Conservation (phyloP, 2,797 vertebrate genomes). For the Catostomus latipinnis region DNA sequence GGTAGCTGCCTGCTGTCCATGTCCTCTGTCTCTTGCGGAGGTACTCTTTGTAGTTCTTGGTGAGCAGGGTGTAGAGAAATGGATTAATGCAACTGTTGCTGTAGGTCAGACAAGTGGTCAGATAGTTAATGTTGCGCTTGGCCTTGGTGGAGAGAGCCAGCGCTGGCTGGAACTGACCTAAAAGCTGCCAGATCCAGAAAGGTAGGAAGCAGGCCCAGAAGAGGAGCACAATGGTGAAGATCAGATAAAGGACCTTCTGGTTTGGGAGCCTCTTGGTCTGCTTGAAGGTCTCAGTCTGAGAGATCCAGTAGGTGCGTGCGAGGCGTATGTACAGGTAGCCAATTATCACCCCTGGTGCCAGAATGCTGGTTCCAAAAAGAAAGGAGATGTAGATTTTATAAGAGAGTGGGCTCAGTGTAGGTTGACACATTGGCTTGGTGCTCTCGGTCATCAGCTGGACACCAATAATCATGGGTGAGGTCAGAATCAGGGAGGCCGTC, state of each 20-base stretch:
- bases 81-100: constrained; percentile 96
- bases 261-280: constrained; percentile 89
- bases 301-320: constrained; percentile 89
- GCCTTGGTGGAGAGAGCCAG: constrained; percentile 81
- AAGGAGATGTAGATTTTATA: constrained; percentile 88
- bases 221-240: constrained; percentile 91
- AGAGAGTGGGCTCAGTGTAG: constrained; percentile 82
- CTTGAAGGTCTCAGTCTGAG: constrained; percentile 89
- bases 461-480: constrained; percentile 89
- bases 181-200: constrained; percentile 96
- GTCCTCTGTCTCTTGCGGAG: constrained; percentile 84
- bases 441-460: constrained; percentile 83
- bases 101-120: constrained; percentile 93
- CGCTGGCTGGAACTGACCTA: constrained; percentile 81
- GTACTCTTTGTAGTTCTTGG: constrained; percentile 95
- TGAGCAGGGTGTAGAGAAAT: constrained; percentile 92
- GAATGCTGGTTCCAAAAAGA: constrained; percentile 91
- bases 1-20: constrained; percentile 78
- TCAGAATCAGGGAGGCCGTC: constrained; percentile 85
- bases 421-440: constrained; percentile 84
- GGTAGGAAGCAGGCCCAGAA: constrained; percentile 97
- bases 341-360: constrained; percentile 89
- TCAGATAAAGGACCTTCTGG: constrained; percentile 93
- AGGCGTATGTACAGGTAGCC: constrained; percentile 89
- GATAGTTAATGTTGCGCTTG: constrained; percentile 88